These are phyloP conservation scores for Dendrocincla fuliginosa DNA, from an alignment of 2,797 vertebrate species.

Conservation along the genomic window DNA sequence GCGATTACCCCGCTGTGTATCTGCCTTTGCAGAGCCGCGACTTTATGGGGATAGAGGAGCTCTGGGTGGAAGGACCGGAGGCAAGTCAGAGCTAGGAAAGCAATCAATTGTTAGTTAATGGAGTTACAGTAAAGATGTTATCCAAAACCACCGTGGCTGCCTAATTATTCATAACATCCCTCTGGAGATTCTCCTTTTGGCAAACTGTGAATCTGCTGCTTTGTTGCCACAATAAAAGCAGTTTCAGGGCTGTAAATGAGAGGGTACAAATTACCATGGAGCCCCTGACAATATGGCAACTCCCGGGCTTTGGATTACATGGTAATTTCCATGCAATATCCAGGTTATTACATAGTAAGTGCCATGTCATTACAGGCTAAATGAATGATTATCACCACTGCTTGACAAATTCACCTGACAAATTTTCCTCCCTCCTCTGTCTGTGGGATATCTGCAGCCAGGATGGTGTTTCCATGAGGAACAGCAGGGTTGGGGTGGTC, in stretches of 20 bases:
- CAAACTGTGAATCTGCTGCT: slow-evolving; percentile 45
- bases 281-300: slow-evolving; percentile 48
- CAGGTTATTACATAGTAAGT: slow-evolving; percentile 63
- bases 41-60: neutral
- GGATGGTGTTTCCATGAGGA: neutral
- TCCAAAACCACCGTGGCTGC: slow-evolving; percentile 52
- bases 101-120: slow-evolving; percentile 57
- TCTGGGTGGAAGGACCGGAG: neutral
- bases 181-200: slow-evolving; percentile 58
- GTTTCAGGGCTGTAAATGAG: slow-evolving; percentile 54
- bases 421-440: neutral
- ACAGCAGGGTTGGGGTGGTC: rapidly evolving
- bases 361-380: slow-evolving; percentile 58
- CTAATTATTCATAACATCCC: slow-evolving; percentile 63
- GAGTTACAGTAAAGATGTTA: slow-evolving; percentile 62
- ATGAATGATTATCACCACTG: slow-evolving; percentile 59
- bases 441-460: neutral
- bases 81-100: slow-evolving; percentile 19
- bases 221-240: slow-evolving; percentile 61
- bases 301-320: slow-evolving; percentile 50
- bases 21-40: neutral
- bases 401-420: slow-evolving; percentile 58
- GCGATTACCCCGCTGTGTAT: neutral
- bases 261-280: slow-evolving; percentile 53
- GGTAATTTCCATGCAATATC: slow-evolving; percentile 65